A percentile compares a stretch with the other conserved stretches of the same genome.
Conservation (phyloP, 2,797 vertebrate species). For the Podarcis lilfordi region DNA sequence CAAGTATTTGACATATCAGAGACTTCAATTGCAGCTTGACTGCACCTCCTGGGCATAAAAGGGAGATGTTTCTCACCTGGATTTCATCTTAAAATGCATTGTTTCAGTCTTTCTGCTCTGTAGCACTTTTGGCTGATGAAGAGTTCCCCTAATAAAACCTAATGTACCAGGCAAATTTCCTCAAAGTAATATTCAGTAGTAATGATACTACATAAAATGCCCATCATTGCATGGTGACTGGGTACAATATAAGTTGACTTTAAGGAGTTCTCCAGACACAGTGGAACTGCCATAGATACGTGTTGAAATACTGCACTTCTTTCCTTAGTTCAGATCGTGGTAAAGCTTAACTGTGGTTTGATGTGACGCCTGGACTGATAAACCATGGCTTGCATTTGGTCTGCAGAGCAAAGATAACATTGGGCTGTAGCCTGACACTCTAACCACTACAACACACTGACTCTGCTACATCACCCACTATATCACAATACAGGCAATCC, state of each 20-base stretch:
- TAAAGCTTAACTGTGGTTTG: neutral
- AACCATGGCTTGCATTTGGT: neutral
- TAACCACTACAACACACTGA: too few relatives aligned
- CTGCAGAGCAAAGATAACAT: neutral
- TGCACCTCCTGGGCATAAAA: neutral
- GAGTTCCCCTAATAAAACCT: constrained; percentile 46
- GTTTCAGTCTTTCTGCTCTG: constrained; percentile 4
- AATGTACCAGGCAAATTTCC: constrained; percentile 32
- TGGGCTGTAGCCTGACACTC: too few relatives aligned
- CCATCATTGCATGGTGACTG: constrained; percentile 33
- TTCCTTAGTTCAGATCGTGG: neutral
- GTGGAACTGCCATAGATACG: too few relatives aligned
- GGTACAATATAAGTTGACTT: constrained; percentile 28
- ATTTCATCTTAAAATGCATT: constrained; percentile 21
- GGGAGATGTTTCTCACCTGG: constrained; percentile 28
- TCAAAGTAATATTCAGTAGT: constrained; percentile 41
- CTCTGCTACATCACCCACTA: too few relatives aligned
- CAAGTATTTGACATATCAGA: neutral
- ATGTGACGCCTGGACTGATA: neutral
- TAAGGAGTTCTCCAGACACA: constrained; percentile 35
- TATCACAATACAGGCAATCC: too few relatives aligned
- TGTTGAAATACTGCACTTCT: neutral
- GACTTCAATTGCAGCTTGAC: neutral
- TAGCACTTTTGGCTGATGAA: constrained; percentile 50
- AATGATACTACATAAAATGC: constrained; percentile 37